A percentile compares a stretch with the other conserved stretches of the same genome.
These are phyloP conservation scores for Phalacrocorax brasilianus DNA, from an alignment of 2,113 vertebrate species.

Conservation along the genomic window DNA sequence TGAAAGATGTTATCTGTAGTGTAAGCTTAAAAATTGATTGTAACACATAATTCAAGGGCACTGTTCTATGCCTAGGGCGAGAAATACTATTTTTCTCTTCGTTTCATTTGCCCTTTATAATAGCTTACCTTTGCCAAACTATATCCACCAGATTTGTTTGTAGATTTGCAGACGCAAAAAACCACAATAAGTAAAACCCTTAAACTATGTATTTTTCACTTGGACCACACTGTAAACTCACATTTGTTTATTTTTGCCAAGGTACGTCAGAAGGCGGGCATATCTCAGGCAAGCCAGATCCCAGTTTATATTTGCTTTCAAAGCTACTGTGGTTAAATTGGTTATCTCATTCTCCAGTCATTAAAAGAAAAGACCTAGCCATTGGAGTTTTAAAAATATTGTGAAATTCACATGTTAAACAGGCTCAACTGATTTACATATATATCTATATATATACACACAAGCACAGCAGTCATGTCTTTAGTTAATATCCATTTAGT, in stretches of 20 bases:
- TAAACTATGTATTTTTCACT: neutral
- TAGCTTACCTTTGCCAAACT: neutral
- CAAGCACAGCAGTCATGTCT: neutral
- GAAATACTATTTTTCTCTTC: slow-evolving; percentile 37
- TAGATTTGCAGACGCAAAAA: neutral
- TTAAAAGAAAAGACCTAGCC: neutral
- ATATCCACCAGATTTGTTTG: neutral
- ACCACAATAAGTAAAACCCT: neutral
- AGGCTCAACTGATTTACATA: neutral
- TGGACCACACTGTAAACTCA: neutral
- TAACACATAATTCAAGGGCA: slow-evolving; percentile 63
- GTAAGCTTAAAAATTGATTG: slow-evolving; percentile 69
- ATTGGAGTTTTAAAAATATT: neutral
- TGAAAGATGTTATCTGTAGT: slow-evolving; percentile 54
- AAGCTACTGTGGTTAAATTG: neutral
- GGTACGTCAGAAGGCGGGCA: accelerated
- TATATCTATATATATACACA: neutral
- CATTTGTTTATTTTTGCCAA: neutral
- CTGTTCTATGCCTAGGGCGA: slow-evolving; percentile 44
- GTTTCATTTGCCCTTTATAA: slow-evolving; percentile 32
- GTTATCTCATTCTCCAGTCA: neutral
- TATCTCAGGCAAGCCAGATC: neutral
- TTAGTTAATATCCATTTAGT: neutral
- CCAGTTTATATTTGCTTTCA: neutral
- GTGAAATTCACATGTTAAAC: neutral